Percentiles rank a stretch among this genome's conserved stretches.
These are phyloP conservation scores for Phymorhynchus buccinoides DNA, from an alignment of 1,140 invertebrate species.

Conservation along the genomic window DNA sequence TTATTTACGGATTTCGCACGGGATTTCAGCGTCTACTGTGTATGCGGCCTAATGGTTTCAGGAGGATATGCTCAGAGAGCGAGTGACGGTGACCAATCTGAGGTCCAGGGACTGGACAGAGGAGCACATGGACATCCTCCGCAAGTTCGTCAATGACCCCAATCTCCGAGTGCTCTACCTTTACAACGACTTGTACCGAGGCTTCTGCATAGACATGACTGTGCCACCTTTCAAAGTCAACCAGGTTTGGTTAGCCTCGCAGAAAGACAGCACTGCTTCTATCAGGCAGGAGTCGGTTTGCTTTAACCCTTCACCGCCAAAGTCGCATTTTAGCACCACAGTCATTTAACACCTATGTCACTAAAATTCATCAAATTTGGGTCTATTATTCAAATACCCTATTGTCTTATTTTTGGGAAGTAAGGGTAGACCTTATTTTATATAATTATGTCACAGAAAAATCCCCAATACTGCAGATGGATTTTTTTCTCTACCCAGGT, in stretches of 20 bases:
- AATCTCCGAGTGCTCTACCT: conserved; percentile 59
- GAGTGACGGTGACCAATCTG: conserved; percentile 60
- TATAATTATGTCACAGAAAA: too few relatives aligned
- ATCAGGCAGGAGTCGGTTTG: background rate
- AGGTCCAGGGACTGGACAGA: conserved; percentile 62
- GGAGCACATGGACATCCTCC: conserved; percentile 57
- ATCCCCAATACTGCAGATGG: too few relatives aligned
- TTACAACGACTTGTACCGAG: conserved; percentile 65
- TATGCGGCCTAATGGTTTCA: conserved; percentile 40
- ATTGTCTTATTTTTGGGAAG: background rate
- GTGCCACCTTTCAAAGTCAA: conserved; percentile 63
- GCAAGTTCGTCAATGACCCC: conserved; percentile 60
- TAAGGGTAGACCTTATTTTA: background rate
- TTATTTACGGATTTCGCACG: background rate
- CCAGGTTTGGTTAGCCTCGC: conserved; percentile 25
- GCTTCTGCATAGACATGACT: conserved; percentile 59
- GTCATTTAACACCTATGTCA: too few relatives aligned
- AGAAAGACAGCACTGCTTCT: background rate
- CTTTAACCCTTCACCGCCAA: background rate
- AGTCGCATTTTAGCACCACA: too few relatives aligned
- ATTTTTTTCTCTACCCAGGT: too few relatives aligned
- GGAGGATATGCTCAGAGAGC: conserved; percentile 63
- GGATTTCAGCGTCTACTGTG: background rate
- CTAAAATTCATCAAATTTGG: background rate
- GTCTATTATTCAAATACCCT: background rate